Percentiles rank a stretch among this genome's conserved stretches.
These are phyloP conservation scores for Melanostoma mellinum DNA, from an alignment of 2,888 invertebrate genomes.

Conservation along the genomic window DNA sequence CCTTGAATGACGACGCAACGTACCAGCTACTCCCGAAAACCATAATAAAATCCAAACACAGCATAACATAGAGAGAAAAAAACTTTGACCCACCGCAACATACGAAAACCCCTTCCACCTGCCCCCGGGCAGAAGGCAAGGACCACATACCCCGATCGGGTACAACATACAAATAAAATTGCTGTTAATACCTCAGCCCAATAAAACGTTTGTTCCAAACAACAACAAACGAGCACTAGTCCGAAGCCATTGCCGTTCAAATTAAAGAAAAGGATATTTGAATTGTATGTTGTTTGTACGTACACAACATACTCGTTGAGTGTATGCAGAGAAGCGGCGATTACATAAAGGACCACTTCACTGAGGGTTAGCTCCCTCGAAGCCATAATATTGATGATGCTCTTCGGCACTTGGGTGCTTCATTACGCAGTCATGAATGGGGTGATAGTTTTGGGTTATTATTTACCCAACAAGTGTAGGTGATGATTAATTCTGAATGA, in stretches of 20 bases:
- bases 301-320: not conserved
- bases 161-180: slow-evolving; percentile 35
- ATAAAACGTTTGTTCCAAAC: slow-evolving; percentile 53
- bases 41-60: slow-evolving; percentile 56
- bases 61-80: slow-evolving; percentile 14
- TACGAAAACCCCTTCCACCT: slow-evolving; percentile 38
- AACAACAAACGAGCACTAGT: slow-evolving; percentile 34
- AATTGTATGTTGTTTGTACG: slow-evolving; percentile 17
- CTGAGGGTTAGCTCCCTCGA: slow-evolving; percentile 20
- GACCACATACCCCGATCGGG: slow-evolving; percentile 19
- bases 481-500: slow-evolving; percentile 58
- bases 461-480: slow-evolving; percentile 62
- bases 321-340: slow-evolving; percentile 15
- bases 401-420: slow-evolving; percentile 58
- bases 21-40: slow-evolving; percentile 35
- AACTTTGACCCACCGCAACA: slow-evolving; percentile 39
- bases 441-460: slow-evolving; percentile 65
- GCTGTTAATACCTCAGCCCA: slow-evolving; percentile 46
- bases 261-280: slow-evolving; percentile 68
- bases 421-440: slow-evolving; percentile 64
- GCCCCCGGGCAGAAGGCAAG: slow-evolving; percentile 1
- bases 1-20: slow-evolving; percentile 21
- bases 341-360: slow-evolving; percentile 32
- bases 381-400: slow-evolving; percentile 59
- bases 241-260: slow-evolving; percentile 57